Percentiles rank a stretch among this genome's conserved stretches.
Evolutionary conservation across 2,113 vertebrate genomes (phyloP).

Genomic region (Callaeas wilsoni): DNA sequence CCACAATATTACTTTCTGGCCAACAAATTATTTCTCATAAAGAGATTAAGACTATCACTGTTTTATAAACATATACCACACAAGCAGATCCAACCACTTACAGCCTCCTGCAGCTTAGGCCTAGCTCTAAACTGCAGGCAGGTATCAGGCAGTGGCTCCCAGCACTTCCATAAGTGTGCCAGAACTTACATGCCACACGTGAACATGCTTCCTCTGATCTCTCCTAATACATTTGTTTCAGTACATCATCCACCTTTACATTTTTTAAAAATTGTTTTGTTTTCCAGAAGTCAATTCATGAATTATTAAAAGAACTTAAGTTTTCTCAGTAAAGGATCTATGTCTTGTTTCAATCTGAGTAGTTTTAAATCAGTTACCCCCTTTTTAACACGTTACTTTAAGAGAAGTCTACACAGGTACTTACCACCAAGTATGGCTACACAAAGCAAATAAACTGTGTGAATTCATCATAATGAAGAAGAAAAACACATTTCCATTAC

Average conservation of each 20-base stretch:
- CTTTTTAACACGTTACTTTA: neutral
- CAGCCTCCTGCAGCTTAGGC: neutral
- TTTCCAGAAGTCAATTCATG: neutral
- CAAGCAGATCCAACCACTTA: neutral
- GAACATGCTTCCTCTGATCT: neutral
- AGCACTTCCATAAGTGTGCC: neutral
- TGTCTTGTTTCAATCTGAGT: neutral
- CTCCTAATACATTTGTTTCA: neutral
- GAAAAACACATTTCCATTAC: neutral
- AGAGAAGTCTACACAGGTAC: neutral
- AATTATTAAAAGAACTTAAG: neutral
- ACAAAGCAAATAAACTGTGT: neutral
- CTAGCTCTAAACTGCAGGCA: neutral
- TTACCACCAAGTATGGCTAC: neutral
- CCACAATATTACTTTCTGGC: neutral
- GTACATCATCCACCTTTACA: neutral
- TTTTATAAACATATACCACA: neutral
- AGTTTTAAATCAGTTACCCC: neutral
- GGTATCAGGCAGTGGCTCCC: neutral
- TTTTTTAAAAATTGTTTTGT: rapidly evolving
- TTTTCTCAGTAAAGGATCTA: neutral
- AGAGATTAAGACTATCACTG: neutral
- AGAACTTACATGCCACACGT: neutral
- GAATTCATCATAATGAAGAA: neutral
- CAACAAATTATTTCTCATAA: neutral